Evolutionary conservation across 1,140 invertebrate genomes (phyloP), one percentile per base, ranked within the genome.

Genomic region (Aphis gossypii): DNA sequence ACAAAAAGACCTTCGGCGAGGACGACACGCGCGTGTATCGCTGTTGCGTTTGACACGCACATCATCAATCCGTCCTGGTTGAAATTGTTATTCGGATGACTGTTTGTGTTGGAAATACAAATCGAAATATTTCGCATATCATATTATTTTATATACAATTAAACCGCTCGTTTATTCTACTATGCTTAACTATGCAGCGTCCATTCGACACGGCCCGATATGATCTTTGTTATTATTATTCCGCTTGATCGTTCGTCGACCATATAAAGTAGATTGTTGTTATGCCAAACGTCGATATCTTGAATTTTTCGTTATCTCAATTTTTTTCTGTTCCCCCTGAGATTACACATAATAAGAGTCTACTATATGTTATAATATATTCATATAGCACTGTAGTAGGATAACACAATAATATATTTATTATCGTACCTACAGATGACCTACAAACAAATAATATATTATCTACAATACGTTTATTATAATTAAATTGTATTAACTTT

Each of bases 41-140:
- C 2, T 25, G 38, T 90, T 44, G 23, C 38, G 44, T 68, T 90
- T 35, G 89, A 60, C 56, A 90, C 56, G 89, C 89, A 68, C 89
- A 90, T 90, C 76, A 76, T 76, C 89, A 90, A n/a, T 90, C 41
- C 56, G 54, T 90, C 88, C 35, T 89, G 35, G 35, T 89, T 56
- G 30, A 54, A 89, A 89, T 89, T 89, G 46, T 89, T 41, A 56
- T 41, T 56, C 35, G 35, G 48, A 25, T 38, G 44, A 35, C 20
- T 88, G 23, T 38, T 48, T 54, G 20, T 89, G 51, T 21, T 38
- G 48, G 35, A 54, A 54, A 88, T 30, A 88, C n/a, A 89, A 89
- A 54, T 56, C 51, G 23, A 89, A 89, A 89, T 89, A 89, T 54
- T 88, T 48, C 46, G 86, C 46, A 48, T 88, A n/a, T 88, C 18